These are phyloP conservation scores for Hesperophylax magnus DNA, from an alignment of 1,140 invertebrate species.

Conservation along the genomic window DNA sequence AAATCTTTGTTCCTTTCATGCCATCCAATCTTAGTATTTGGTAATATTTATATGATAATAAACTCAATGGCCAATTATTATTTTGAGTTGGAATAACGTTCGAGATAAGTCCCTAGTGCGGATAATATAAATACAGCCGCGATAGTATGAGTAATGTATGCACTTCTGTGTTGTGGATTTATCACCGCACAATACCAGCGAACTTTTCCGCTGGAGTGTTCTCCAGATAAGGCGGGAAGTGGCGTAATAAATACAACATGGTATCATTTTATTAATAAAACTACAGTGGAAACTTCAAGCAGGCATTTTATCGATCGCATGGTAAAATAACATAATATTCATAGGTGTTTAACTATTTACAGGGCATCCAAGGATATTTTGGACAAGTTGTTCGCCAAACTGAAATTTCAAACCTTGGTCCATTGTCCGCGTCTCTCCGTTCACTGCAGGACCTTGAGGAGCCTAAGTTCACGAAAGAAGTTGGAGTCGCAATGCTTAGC, in stretches of 20 bases:
- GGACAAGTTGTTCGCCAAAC: background rate
- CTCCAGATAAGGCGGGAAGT: background rate
- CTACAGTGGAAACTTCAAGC: background rate
- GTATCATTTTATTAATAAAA: constrained; percentile 22
- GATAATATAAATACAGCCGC: too few relatives aligned
- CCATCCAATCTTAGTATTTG: too few relatives aligned
- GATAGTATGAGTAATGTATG: too few relatives aligned
- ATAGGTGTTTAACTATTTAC: too few relatives aligned
- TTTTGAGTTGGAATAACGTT: too few relatives aligned
- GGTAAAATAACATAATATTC: background rate
- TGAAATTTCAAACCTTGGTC: background rate
- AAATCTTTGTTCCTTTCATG: too few relatives aligned
- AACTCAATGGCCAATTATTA: too few relatives aligned
- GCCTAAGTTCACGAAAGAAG: background rate
- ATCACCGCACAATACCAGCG: too few relatives aligned
- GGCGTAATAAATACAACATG: background rate
- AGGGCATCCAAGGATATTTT: background rate
- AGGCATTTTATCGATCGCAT: background rate
- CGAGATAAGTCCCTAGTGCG: too few relatives aligned
- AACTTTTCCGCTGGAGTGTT: background rate
- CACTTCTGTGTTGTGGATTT: too few relatives aligned
- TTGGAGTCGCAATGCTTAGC: background rate
- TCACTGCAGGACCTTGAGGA: background rate
- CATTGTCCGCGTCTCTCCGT: background rate
- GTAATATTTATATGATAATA: too few relatives aligned